Percentiles rank a stretch among this genome's conserved stretches.
phyloP scores from a whole-genome alignment of 2,797 vertebrate genomes.

The Aotus griseimembra region DNA sequence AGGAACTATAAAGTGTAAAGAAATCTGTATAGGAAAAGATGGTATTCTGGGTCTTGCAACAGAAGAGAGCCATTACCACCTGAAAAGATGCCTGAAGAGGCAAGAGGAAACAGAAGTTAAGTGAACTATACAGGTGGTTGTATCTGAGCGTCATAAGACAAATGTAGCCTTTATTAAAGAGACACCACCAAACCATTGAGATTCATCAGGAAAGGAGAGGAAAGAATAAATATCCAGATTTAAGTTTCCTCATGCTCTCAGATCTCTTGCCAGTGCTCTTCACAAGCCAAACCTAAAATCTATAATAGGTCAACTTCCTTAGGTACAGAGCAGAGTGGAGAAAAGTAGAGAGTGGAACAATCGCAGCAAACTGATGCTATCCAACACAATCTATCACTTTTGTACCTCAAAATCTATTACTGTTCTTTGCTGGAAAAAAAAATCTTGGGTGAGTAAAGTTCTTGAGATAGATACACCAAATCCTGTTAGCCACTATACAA shows the following conservation, averaged over 20 bases:
- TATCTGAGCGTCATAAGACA: not conserved
- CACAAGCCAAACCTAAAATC: not conserved
- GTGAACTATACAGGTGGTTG: not conserved
- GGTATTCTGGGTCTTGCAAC: not conserved
- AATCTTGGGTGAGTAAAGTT: not conserved
- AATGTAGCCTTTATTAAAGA: not conserved
- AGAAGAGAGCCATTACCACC: not conserved
- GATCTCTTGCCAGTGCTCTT: not conserved
- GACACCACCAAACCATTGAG: not conserved
- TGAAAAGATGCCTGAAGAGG: not conserved
- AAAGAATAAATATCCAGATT: not conserved
- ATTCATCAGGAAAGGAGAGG: not conserved
- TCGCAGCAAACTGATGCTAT: not conserved
- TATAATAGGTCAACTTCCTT: not conserved
- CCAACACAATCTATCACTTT: not conserved
- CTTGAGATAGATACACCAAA: not conserved
- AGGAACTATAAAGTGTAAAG: not conserved
- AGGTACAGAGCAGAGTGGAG: not conserved
- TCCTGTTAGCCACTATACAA: not conserved
- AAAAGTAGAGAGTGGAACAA: not conserved
- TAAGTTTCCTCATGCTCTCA: not conserved
- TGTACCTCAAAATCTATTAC: not conserved
- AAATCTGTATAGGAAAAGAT: not conserved
- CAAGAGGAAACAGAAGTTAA: not conserved
- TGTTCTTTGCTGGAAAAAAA: not conserved